Base-by-base conservation (phyloP, 2,797 vertebrate species). In the Dicrostonyx torquatus region DNA sequence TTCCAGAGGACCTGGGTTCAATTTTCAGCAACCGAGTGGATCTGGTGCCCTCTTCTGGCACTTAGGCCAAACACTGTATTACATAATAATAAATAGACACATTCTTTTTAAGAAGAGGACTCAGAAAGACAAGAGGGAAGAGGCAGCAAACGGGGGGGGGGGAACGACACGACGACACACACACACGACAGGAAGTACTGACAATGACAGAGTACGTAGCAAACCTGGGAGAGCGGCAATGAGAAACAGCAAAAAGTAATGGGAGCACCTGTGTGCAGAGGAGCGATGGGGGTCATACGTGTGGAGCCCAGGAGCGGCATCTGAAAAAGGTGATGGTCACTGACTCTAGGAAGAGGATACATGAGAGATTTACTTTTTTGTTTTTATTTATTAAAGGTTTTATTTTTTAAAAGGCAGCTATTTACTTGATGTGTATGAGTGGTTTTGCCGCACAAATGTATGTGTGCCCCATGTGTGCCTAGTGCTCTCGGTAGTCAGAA, bases 91-190 rank as follows among this genome's bases (percentile, higher is more conserved):
- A 68, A 68, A n/a, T 72, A 70, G 15, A 31, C 34, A 20, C 4
- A 7, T 26, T 31, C 13, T 64, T 22, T 6, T 22, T 10, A 11
- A 40, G n/a, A 8, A 68, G 31, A 68, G 8, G 77, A 91, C 64
- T 31, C 24, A 37, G 82, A 94, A 90, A 85, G 66, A 86, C 26
- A 80, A 89, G 34, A 60, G 70, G 40, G 20, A 84, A 93, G 60
- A 87, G 50, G 73, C 26, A 34, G 72, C 10, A 87, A 85, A n/a
- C n/a, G n/a, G n/a, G n/a, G n/a, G n/a, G n/a, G n/a, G n/a, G n/a
- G n/a, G n/a, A n/a, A n/a, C n/a, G n/a, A n/a, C n/a, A n/a, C n/a
- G n/a, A n/a, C n/a, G n/a, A n/a, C n/a, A n/a, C n/a, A n/a, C n/a
- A n/a, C n/a, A n/a, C n/a, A n/a, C n/a, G n/a, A 31, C 4, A 78